Conservation (phyloP, 1,140 invertebrate species). For the fruit fly (Drosophila melanogaster) region Release_6_plus_ISO1_MT NT_033779.5:12295501-12296000, state of each 20-base stretch:
- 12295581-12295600: conserved; percentile 33
- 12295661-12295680: conserved; percentile 10
- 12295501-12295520: conserved; percentile 28
- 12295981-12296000: not conserved
- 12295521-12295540: conserved; percentile 4
- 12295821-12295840: conserved; percentile 42
- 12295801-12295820: conserved; percentile 58
- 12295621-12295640: conserved; percentile 7
- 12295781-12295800: not conserved
- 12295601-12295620: conserved; percentile 30
- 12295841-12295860: conserved; percentile 7
- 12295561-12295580: conserved; percentile 34
- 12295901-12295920: conserved; percentile 82
- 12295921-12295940: conserved; percentile 82
- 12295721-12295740: conserved; percentile 70
- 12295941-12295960: conserved; percentile 31
- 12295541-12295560: not conserved
- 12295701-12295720: conserved; percentile 65
- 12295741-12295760: conserved; percentile 35
- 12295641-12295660: not conserved
- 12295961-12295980: conserved; percentile 29
- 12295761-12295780: conserved; percentile 14
- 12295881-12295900: conserved; percentile 82
- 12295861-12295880: conserved; percentile 81
- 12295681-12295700: not conserved